Percentiles rank a stretch among this genome's conserved stretches.
Conservation (phyloP, 2,888 invertebrate genomes). For the Diogma glabrata region DNA sequence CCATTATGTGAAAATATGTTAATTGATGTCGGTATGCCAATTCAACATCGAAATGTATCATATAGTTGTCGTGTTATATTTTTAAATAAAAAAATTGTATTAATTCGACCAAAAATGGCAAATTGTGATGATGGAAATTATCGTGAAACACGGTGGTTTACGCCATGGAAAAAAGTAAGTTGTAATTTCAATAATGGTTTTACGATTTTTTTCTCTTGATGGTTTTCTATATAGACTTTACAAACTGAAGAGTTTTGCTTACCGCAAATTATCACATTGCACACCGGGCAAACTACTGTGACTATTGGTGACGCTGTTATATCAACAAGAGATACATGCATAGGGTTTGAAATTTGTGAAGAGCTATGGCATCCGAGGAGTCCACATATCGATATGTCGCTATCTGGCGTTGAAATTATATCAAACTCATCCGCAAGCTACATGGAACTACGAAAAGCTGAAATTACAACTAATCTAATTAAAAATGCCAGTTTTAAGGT, state of each 20-base stretch:
- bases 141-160: conserved; percentile 90
- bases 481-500: conserved; percentile 85
- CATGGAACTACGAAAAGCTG: conserved; percentile 86
- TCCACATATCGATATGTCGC: conserved; percentile 71
- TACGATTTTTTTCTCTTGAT: too few relatives aligned
- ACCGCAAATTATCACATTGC: conserved; percentile 71
- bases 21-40: conserved; percentile 95
- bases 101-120: conserved; percentile 89
- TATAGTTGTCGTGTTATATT: conserved; percentile 94
- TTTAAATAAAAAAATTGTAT: conserved; percentile 75
- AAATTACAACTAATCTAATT: conserved; percentile 78
- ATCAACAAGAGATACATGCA: conserved; percentile 81
- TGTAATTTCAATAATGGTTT: neutral
- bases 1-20: conserved; percentile 78
- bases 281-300: conserved; percentile 73
- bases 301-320: conserved; percentile 95
- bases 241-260: conserved; percentile 71
- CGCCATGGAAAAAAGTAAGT: conserved; percentile 71
- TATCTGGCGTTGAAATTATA: conserved; percentile 93
- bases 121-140: conserved; percentile 93
- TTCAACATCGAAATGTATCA: conserved; percentile 86
- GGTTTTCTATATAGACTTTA: conserved; percentile 19
- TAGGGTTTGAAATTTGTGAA: conserved; percentile 96
- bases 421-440: conserved; percentile 88
- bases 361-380: conserved; percentile 90